phyloP scores from a whole-genome alignment of 2,888 invertebrate species.

The Xestoiulus laeticollis region DNA sequence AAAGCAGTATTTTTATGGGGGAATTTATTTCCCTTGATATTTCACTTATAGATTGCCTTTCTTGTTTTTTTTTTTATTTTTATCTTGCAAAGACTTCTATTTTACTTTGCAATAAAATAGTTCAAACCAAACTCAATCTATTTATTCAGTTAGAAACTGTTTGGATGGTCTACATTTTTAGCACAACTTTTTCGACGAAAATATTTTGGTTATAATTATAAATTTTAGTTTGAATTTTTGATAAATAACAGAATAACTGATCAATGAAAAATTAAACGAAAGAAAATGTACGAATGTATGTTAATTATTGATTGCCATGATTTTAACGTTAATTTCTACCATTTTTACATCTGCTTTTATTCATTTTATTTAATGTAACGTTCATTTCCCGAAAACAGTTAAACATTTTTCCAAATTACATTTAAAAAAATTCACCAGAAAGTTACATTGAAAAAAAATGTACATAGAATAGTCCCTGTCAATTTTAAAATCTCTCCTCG shows the following conservation, averaged over 20 bases:
- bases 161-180: neutral
- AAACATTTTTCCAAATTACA: neutral
- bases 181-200: neutral
- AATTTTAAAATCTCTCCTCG: neutral
- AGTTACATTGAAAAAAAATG: neutral
- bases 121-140: neutral
- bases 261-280: too few relatives aligned
- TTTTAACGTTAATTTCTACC: too few relatives aligned
- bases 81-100: neutral
- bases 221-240: too few relatives aligned
- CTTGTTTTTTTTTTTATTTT: neutral
- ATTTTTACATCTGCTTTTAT: too few relatives aligned
- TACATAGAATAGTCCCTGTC: neutral
- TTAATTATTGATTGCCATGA: too few relatives aligned
- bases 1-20: neutral
- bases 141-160: neutral
- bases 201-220: too few relatives aligned
- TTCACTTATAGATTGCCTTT: neutral
- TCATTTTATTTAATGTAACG: too few relatives aligned
- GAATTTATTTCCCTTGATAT: neutral
- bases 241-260: too few relatives aligned
- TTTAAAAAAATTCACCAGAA: neutral
- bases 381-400: neutral
- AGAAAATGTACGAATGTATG: too few relatives aligned
- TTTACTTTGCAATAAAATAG: neutral